Evolutionary conservation across 2,888 invertebrate species (phyloP).

Genomic region (Lobophora halterata): DNA sequence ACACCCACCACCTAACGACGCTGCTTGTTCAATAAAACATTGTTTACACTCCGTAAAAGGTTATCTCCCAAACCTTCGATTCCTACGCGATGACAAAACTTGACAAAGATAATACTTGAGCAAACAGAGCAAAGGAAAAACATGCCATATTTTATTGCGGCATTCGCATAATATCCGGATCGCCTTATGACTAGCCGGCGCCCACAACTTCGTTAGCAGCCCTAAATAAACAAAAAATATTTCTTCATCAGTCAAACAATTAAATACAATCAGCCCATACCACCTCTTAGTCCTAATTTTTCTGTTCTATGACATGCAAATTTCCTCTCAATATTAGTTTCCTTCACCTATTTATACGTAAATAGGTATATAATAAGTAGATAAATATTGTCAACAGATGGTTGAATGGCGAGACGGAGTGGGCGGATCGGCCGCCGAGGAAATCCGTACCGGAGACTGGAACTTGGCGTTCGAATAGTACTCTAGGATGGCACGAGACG

Average conservation of each 20-base stretch:
- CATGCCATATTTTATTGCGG: conserved; percentile 22
- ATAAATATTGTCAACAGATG: conserved; percentile 51
- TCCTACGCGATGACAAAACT: conserved; percentile 49
- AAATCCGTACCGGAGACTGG: conserved; percentile 63
- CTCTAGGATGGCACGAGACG: conserved; percentile 67
- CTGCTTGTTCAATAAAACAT: conserved; percentile 36
- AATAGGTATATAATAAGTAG: conserved; percentile 21
- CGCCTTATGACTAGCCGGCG: conserved; percentile 16
- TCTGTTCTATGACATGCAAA: too few species aligned
- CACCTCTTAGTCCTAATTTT: too few species aligned
- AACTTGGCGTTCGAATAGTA: conserved; percentile 67
- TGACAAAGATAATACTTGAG: conserved; percentile 38
- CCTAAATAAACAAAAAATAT: too few species aligned
- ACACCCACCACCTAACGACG: conserved; percentile 45
- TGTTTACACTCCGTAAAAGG: conserved; percentile 45
- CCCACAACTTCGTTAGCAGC: too few species aligned
- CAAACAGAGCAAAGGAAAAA: conserved; percentile 34
- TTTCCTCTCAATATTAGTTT: too few species aligned
- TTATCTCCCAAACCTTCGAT: conserved; percentile 45
- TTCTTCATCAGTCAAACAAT: too few species aligned
- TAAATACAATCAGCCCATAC: too few species aligned
- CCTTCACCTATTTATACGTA: too few species aligned
- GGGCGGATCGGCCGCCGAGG: conserved; percentile 61
- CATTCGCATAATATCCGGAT: conserved; percentile 25
- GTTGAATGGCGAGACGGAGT: conserved; percentile 69